Evolutionary conservation across 2,888 invertebrate species (phyloP).

Genomic region (Melanostoma mellinum): DNA sequence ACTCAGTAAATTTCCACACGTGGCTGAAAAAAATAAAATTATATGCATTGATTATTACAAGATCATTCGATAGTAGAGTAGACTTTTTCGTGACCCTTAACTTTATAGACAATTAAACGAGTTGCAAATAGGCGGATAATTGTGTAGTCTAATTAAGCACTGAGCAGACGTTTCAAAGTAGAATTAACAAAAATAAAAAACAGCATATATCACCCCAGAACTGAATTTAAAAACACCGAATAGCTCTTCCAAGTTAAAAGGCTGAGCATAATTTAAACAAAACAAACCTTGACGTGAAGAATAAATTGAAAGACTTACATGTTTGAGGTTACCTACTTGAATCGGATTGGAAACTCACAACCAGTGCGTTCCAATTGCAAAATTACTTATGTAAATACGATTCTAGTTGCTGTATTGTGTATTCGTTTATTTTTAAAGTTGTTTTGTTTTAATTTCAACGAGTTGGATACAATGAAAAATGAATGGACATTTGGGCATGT

Average conservation of each 20-base stretch:
- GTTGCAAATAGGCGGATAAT: conserved; percentile 53
- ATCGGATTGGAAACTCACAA: not conserved
- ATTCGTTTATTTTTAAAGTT: conserved; percentile 19
- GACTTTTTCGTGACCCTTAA: conserved; percentile 14
- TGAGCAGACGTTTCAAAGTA: conserved; percentile 37
- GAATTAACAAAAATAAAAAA: not conserved
- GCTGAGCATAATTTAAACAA: conserved; percentile 53
- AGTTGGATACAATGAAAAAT: conserved; percentile 2
- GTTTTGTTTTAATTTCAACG: conserved; percentile 28
- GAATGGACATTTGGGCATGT: conserved; percentile 2
- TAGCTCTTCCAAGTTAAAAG: not conserved
- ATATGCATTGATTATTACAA: conserved; percentile 26
- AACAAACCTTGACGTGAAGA: conserved; percentile 37
- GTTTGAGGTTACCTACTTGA: conserved; percentile 9
- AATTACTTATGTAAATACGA: conserved; percentile 60
- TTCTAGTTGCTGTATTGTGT: conserved; percentile 24
- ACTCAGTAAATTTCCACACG: not conserved
- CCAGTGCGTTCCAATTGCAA: conserved; percentile 54
- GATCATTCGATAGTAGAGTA: conserved; percentile 34
- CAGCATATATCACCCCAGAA: conserved; percentile 24
- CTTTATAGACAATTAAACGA: conserved; percentile 22
- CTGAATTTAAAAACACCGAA: not conserved
- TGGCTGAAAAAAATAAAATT: conserved; percentile 42
- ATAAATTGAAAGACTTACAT: conserved; percentile 31
- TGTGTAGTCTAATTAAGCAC: conserved; percentile 56